These are phyloP conservation scores for Drusus annulatus DNA, from an alignment of 1,140 invertebrate species.

Conservation along the genomic window DNA sequence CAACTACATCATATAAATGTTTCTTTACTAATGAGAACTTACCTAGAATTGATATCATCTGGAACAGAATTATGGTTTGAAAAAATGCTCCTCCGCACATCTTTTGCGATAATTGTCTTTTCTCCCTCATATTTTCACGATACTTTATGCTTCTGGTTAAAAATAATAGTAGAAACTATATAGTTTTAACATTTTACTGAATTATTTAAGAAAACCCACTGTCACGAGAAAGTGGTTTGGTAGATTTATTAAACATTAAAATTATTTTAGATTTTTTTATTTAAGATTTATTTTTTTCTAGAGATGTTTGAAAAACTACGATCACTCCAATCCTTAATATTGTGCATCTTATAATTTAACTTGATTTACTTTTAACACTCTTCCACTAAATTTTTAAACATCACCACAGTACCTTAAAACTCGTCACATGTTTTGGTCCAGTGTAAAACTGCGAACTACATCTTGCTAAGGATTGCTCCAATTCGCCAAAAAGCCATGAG, in stretches of 20 bases:
- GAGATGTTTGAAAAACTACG: too few relatives aligned
- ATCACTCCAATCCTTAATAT: too few relatives aligned
- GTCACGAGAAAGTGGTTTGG: not conserved
- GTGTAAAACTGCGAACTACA: conserved; percentile 2
- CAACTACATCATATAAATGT: too few relatives aligned
- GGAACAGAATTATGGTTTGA: not conserved
- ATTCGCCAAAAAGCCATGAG: not conserved
- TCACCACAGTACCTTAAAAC: not conserved
- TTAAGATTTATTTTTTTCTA: too few relatives aligned
- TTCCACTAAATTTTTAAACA: not conserved
- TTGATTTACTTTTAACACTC: not conserved
- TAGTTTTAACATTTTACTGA: not conserved
- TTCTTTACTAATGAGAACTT: not conserved
- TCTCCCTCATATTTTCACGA: conserved; percentile 8
- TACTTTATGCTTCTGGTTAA: not conserved
- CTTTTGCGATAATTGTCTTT: conserved; percentile 5
- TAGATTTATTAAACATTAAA: too few relatives aligned
- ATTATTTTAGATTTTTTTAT: too few relatives aligned
- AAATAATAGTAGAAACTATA: too few relatives aligned
- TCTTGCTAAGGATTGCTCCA: not conserved
- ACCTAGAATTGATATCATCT: conserved; percentile 29
- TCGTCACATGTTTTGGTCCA: conserved; percentile 29
- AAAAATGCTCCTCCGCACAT: conserved; percentile 4
- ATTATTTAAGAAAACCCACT: not conserved
- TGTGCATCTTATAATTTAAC: not conserved